Evolutionary conservation across 1,140 invertebrate genomes (phyloP), one percentile per base, ranked within the genome.

Genomic region (Oryctes rhinoceros): DNA sequence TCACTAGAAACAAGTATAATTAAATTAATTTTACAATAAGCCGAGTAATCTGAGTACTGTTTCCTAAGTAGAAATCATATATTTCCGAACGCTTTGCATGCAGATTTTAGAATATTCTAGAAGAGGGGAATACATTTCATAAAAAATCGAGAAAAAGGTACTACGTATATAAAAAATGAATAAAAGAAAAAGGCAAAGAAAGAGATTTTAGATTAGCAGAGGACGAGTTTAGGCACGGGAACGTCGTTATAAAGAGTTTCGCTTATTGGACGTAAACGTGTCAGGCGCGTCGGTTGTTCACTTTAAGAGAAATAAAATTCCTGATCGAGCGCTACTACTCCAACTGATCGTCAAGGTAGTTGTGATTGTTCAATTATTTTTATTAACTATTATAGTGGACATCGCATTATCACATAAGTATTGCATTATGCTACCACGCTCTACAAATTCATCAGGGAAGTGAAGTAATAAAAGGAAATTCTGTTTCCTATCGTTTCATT

Each of bases 261-360:
- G 65, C 65, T 71, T 71, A 71, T 71, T 71, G 24, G 65, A 71
- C 65, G 65, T 71, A 37, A 71, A 71, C 65, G 65, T 71, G 65
- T 71, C 65, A 37, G 65, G 10, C 65, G 35, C 65, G 20, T 71
- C 24, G 10, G 65, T 71, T 71, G 65, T 71, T 30, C 65, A 71
- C 65, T 71, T 71, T 35, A 59, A 59, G 53, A 35, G 65, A 24
- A 35, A 35, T 71, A 71, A 71, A 35, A 71, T 71, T 37, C 65
- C 35, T 37, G 20, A 71, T 18, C 0, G 53, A 59, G 53, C 15
- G 65, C 35, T 71, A 10, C 65, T 71, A 4, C 24, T 71, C 35
- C 65, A 35, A 71, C 5, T 20, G 7, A 62, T 71, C 65, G 30
- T 35, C 65, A 35, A 30, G 24, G 24, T 37, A 37, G 65, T 71